Percentiles rank a stretch among this genome's conserved stretches.
Evolutionary conservation across 2,113 vertebrate genomes (phyloP).

Genomic region (Tautogolabrus adspersus): DNA sequence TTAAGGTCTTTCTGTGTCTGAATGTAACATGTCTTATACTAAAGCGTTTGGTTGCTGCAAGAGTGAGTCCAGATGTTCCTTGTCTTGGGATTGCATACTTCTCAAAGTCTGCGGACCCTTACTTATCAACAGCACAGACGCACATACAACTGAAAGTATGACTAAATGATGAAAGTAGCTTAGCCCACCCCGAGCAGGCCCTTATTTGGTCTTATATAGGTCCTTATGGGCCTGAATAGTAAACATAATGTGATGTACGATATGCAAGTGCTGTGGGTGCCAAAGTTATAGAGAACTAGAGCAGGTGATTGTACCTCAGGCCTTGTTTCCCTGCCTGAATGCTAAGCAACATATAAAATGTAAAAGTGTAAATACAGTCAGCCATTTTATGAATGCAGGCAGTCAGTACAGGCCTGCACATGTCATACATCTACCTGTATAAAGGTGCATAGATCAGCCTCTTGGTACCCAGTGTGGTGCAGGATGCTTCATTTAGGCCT

Average conservation of each 20-base stretch:
- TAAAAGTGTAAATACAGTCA: background rate
- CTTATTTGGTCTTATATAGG: background rate
- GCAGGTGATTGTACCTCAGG: background rate
- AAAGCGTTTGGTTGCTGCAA: constrained; percentile 6
- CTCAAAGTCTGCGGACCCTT: background rate
- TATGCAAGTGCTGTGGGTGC: constrained; percentile 7
- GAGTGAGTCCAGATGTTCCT: constrained; percentile 28
- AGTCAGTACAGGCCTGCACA: constrained; percentile 2
- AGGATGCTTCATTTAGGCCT: constrained; percentile 1
- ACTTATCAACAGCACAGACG: constrained; percentile 1
- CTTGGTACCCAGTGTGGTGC: background rate
- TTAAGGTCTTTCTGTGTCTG: background rate
- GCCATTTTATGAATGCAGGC: too few relatives aligned
- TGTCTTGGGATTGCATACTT: background rate
- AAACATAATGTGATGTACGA: background rate
- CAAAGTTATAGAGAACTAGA: constrained; percentile 11
- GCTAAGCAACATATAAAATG: background rate
- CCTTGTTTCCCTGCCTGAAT: background rate
- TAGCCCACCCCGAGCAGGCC: constrained; percentile 16
- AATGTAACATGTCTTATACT: background rate
- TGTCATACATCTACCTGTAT: constrained; percentile 7
- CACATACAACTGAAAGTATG: background rate
- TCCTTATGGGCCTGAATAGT: background rate
- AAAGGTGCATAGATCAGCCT: background rate
- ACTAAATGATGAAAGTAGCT: background rate